Evolutionary conservation across 2,797 vertebrate species (phyloP).

Genomic region (Acipenser transmontanus): DNA sequence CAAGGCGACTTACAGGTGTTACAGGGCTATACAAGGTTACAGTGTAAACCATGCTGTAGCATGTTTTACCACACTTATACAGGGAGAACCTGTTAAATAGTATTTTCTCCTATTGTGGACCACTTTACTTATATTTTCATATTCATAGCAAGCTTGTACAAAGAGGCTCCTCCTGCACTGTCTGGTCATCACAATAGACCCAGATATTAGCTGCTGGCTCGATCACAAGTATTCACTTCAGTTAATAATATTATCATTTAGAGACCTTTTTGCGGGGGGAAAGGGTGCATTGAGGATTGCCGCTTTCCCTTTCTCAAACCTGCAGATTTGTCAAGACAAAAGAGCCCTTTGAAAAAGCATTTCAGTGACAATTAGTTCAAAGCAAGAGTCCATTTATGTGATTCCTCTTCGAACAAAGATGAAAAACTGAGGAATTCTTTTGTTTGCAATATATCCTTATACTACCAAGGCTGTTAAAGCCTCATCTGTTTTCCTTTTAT

Average conservation of each 20-base stretch:
- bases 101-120: too few relatives aligned
- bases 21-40: too few relatives aligned
- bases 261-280: slow-evolving; percentile 8
- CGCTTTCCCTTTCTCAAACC: slow-evolving; percentile 21
- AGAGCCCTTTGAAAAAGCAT: slow-evolving; percentile 37
- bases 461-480: slow-evolving; percentile 45
- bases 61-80: too few relatives aligned
- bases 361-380: slow-evolving; percentile 43
- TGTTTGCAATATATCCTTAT: slow-evolving; percentile 33
- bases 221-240: slow-evolving; percentile 18
- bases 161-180: neutral
- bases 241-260: slow-evolving; percentile 29
- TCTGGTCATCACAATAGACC: slow-evolving; percentile 7
- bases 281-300: slow-evolving; percentile 22
- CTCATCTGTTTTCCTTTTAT: slow-evolving; percentile 55
- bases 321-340: slow-evolving; percentile 32
- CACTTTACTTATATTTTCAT: too few relatives aligned
- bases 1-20: too few relatives aligned
- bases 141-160: too few relatives aligned
- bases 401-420: slow-evolving; percentile 38
- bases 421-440: slow-evolving; percentile 42
- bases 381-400: slow-evolving; percentile 33
- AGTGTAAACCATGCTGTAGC: too few relatives aligned
- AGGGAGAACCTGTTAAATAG: too few relatives aligned
- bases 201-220: slow-evolving; percentile 15